A percentile compares a stretch with the other conserved stretches of the same genome.
These are phyloP conservation scores for Paedocypris micromegethes DNA, from an alignment of 2,797 vertebrate species.

Conservation along the genomic window DNA sequence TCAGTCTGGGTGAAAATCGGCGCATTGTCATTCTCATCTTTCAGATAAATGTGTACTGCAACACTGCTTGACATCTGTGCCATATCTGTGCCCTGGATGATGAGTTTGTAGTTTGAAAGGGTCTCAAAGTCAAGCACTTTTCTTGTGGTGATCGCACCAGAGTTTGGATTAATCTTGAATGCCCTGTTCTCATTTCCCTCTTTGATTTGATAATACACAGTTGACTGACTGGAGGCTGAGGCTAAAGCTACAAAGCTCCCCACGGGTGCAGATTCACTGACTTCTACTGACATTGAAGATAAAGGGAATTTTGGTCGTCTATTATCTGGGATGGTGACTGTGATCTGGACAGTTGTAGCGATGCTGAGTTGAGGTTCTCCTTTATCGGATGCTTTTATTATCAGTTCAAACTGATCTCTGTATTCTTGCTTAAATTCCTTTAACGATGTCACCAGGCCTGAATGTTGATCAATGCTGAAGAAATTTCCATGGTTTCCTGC, in stretches of 20 bases:
- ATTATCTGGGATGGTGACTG: slow-evolving; percentile 76
- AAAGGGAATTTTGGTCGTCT: slow-evolving; percentile 72
- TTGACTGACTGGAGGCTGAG: slow-evolving; percentile 75
- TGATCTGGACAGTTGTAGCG: slow-evolving; percentile 64
- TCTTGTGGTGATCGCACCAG: slow-evolving; percentile 73
- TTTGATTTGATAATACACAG: slow-evolving; percentile 77
- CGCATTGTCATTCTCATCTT: slow-evolving; percentile 77
- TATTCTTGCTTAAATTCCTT: slow-evolving; percentile 71
- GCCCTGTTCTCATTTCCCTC: slow-evolving; percentile 69
- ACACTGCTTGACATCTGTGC: slow-evolving; percentile 71
- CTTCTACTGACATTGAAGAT: slow-evolving; percentile 68
- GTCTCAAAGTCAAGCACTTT: slow-evolving; percentile 76
- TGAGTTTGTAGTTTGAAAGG: slow-evolving; percentile 64
- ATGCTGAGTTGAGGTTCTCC: slow-evolving; percentile 72
- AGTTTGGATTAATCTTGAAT: slow-evolving; percentile 77
- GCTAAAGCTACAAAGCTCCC: slow-evolving; percentile 75
- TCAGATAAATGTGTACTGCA: slow-evolving; percentile 68
- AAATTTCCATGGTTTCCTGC: slow-evolving; percentile 77
- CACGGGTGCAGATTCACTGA: slow-evolving; percentile 66
- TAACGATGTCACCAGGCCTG: slow-evolving; percentile 72
- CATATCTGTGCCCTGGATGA: slow-evolving; percentile 78
- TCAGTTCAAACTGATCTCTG: slow-evolving; percentile 70
- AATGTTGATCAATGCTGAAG: slow-evolving; percentile 73
- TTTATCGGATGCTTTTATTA: slow-evolving; percentile 74
- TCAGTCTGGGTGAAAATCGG: slow-evolving; percentile 69